Conservation (phyloP, 2,888 invertebrate species). For the Polydesmus complanatus region DNA sequence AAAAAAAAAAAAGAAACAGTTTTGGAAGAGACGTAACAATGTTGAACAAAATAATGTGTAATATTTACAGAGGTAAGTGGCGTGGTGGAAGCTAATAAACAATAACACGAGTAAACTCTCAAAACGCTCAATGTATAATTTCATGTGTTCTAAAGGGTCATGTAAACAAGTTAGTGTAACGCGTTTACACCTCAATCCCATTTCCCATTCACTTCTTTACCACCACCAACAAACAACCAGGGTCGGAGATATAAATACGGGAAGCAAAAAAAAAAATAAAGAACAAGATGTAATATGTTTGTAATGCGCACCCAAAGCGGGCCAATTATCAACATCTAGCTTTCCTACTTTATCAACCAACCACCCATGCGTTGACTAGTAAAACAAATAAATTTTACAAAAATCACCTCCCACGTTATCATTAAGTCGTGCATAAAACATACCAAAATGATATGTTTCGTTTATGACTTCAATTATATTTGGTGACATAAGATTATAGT, state of each 20-base stretch:
- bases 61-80: no score
- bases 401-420: neutral
- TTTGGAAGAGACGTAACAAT: no score
- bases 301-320: neutral
- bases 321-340: neutral
- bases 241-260: neutral
- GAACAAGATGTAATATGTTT: neutral
- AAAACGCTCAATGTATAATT: no score
- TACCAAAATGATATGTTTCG: neutral
- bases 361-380: neutral
- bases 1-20: no score
- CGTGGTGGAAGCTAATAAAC: no score
- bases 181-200: neutral
- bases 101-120: no score
- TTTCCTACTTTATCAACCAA: neutral
- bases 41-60: no score
- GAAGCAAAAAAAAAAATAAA: neutral
- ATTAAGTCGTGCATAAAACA: neutral
- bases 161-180: no score
- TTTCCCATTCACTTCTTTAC: no score
- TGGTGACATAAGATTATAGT: neutral
- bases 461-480: neutral
- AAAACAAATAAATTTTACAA: neutral
- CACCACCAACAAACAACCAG: no score
- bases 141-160: neutral